Evolutionary conservation across 2,113 vertebrate species (phyloP).

Genomic region (Hucho hucho): DNA sequence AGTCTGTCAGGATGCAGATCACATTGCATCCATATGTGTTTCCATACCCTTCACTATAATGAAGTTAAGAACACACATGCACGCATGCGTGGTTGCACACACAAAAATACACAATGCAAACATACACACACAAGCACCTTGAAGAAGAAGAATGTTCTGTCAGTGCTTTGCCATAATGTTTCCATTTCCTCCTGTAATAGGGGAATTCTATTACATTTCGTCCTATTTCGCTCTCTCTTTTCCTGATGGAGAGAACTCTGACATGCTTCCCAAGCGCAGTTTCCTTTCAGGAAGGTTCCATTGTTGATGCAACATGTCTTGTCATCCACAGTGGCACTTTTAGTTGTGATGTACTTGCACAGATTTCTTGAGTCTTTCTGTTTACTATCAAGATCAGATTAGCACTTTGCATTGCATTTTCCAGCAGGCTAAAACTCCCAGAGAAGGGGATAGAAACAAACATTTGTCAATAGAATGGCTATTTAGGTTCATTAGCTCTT

Average conservation of each 20-base stretch:
- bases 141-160: not conserved
- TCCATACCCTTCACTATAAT: no score
- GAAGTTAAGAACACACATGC: not conserved
- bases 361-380: not conserved
- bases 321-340: constrained; percentile 5
- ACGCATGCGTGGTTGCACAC: not conserved
- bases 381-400: no score
- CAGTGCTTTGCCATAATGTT: constrained; percentile 1
- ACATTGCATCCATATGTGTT: no score
- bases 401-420: no score
- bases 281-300: constrained; percentile 20
- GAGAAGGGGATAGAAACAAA: no score
- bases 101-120: constrained; percentile 2
- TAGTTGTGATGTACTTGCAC: no score
- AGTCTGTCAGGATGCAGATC: no score
- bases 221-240: constrained; percentile 6
- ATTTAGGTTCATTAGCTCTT: no score
- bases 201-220: not conserved
- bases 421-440: no score
- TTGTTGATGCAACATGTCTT: constrained; percentile 7
- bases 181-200: constrained; percentile 16
- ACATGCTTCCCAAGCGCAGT: constrained; percentile 1
- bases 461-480: no score
- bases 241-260: not conserved
- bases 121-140: not conserved